Percentiles rank a stretch among this genome's conserved stretches.
Evolutionary conservation across 2,888 invertebrate species (phyloP).

Genomic region (Tipula vernalis): DNA sequence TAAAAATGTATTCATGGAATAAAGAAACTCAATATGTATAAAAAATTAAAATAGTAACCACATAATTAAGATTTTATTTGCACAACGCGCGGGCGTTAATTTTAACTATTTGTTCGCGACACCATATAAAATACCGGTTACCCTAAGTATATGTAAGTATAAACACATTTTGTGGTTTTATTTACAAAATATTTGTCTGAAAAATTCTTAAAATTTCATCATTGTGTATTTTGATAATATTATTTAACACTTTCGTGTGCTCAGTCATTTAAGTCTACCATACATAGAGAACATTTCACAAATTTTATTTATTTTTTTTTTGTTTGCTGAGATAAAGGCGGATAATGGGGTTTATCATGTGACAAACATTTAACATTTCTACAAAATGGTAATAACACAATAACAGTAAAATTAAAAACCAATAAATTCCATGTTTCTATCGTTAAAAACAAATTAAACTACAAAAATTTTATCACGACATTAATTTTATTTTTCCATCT

Average conservation of each 20-base stretch:
- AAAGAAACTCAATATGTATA: background rate
- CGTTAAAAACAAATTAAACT: background rate
- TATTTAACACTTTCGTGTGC: background rate
- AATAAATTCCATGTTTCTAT: background rate
- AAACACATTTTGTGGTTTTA: background rate
- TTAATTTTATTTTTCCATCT: conserved; percentile 4
- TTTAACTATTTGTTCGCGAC: background rate
- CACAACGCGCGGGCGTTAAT: background rate
- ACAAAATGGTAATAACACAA: background rate
- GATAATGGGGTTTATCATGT: background rate
- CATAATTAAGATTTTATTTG: background rate
- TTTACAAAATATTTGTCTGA: background rate
- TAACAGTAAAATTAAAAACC: background rate
- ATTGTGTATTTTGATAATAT: background rate
- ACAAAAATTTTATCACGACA: background rate
- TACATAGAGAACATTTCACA: background rate
- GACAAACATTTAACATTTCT: background rate
- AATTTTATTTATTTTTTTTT: no score
- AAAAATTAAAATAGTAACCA: background rate
- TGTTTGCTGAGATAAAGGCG: no score
- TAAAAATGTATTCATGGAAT: background rate
- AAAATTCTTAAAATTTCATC: background rate
- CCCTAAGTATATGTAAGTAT: background rate
- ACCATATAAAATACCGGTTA: background rate
- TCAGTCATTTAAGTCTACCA: background rate